Conservation (phyloP, 1,140 invertebrate species). For the Onthophagus taurus region DNA sequence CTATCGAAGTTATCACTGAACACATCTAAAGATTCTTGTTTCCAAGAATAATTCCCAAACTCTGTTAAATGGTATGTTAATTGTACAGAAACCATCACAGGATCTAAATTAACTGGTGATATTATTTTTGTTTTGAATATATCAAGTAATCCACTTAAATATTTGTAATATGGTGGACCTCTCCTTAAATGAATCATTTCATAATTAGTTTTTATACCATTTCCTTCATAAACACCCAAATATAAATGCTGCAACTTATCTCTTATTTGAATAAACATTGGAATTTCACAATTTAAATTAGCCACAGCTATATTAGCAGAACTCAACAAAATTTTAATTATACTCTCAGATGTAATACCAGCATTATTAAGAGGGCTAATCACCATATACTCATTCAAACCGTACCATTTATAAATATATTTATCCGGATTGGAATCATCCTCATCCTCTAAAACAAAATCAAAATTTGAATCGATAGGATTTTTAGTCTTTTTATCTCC, state of each 20-base stretch:
- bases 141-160: constrained; percentile 68
- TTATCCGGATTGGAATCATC: constrained; percentile 18
- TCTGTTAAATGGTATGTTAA: constrained; percentile 74
- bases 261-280: constrained; percentile 79
- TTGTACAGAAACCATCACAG: constrained; percentile 66
- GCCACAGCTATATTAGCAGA: constrained; percentile 73
- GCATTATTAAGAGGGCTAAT: constrained; percentile 50
- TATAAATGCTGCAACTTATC: constrained; percentile 75
- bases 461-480: constrained; percentile 25
- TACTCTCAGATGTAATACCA: constrained; percentile 64
- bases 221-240: constrained; percentile 65
- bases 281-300: constrained; percentile 71
- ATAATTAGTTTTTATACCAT: constrained; percentile 65
- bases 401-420: constrained; percentile 57
- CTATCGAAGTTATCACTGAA: constrained; percentile 50
- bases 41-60: constrained; percentile 56
- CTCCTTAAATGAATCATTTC: constrained; percentile 81
- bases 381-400: constrained; percentile 74
- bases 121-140: constrained; percentile 73
- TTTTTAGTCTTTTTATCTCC: constrained; percentile 22
- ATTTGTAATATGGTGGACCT: constrained; percentile 69
- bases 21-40: constrained; percentile 62
- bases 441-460: constrained; percentile 26
- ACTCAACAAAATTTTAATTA: constrained; percentile 77
- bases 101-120: constrained; percentile 47